phyloP scores from a whole-genome alignment of 2,797 vertebrate species.

The Aphelocoma californica region DNA sequence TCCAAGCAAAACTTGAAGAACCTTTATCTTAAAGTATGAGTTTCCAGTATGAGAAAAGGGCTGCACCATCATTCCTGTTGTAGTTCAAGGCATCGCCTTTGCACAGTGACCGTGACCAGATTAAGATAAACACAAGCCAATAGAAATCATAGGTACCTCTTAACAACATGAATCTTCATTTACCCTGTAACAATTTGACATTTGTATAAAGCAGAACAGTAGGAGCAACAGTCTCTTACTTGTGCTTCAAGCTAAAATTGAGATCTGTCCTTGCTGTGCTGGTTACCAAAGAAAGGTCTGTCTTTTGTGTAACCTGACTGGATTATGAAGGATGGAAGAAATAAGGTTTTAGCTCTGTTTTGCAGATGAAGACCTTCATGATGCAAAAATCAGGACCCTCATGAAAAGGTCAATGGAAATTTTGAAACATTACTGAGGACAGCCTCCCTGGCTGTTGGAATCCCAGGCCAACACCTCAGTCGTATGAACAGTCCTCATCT shows the following conservation, averaged over 20 bases:
- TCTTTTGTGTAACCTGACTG: background rate
- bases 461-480: background rate
- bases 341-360: background rate
- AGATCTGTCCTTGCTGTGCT: background rate
- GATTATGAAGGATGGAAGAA: background rate
- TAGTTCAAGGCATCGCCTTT: background rate
- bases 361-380: background rate
- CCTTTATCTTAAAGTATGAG: background rate
- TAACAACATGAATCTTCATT: background rate
- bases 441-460: background rate
- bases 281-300: background rate
- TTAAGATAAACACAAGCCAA: background rate
- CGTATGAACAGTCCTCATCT: background rate
- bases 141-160: background rate
- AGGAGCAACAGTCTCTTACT: background rate
- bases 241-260: background rate
- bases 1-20: slow-evolving; percentile 4
- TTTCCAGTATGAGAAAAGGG: background rate
- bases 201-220: background rate
- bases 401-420: background rate
- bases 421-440: background rate
- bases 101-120: background rate
- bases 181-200: background rate
- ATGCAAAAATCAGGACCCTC: background rate
- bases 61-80: background rate